Base-by-base conservation (phyloP, 2,797 vertebrate species). In the Podarcis siculus region DNA sequence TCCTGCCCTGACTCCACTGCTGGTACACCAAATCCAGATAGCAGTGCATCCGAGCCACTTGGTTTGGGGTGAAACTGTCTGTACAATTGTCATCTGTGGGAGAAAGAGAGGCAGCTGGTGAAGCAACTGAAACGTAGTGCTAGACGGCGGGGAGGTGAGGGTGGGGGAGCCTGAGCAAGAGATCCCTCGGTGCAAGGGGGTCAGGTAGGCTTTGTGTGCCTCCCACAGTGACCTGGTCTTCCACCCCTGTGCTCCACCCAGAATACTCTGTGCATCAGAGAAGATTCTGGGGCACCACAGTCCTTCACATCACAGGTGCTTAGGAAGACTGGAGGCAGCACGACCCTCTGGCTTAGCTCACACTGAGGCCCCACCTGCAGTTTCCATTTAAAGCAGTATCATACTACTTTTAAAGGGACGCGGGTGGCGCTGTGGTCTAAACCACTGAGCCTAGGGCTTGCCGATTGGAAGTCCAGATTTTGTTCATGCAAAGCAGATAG, bases 31-130 rank as follows among this genome's bases (percentile, higher is more conserved):
- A 93, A 95, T 99, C 99, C 39, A 99, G 91, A 79, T 99, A 99
- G 94, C 99, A 99, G 78, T 99, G 99, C 99, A 99, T 99, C 2
- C 99, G 96, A 25, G 99, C 98, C 89, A 98, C 98, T 95, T 99
- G 99, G 94, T 99, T 99, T 6, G 98, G 98, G 6, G 98, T 99
- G 95, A 99, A 99, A 94, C 97, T 98, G 94, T 99, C 97, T 42
- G 99, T 99, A 94, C 99, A 99, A 90, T 98, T 98, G 90, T 99
- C 98, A 90, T 99, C 99, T 99, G 95, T 1, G 67, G 92, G 73
- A 91, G 85, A 85, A 92, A 81, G n/a, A 19, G 15, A 30, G n/a
- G 21, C 67, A 82, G 8, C 2, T 35, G 23, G 37, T n/a, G 61
- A 76, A 69, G 58, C n/a, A 87, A 86, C 8, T 4, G 19, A 71